phyloP scores from a whole-genome alignment of 2,888 invertebrate genomes.

The Oscheius myriophilus region DNA sequence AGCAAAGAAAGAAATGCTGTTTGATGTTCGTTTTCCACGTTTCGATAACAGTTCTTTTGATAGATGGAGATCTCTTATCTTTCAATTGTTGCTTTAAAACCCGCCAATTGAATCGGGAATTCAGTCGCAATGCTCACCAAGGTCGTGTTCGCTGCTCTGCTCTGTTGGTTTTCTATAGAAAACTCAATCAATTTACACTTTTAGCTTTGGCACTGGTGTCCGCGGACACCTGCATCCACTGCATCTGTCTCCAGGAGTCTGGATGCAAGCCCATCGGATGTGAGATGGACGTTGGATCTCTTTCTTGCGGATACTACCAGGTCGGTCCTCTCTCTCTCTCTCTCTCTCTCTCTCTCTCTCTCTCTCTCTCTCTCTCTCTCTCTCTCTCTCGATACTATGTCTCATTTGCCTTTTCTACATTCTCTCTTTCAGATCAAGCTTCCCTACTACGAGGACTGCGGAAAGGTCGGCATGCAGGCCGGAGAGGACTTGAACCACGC shows the following conservation, averaged over 20 bases:
- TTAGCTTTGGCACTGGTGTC: background rate
- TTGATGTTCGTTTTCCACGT: background rate
- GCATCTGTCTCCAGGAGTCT: conserved; percentile 60
- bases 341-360: no score
- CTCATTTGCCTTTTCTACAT: no score
- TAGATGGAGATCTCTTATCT: background rate
- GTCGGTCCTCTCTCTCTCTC: background rate
- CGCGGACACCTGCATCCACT: conserved; percentile 49
- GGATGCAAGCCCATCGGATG: conserved; percentile 63
- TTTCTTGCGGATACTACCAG: conserved; percentile 45
- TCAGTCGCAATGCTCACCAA: conserved; percentile 13
- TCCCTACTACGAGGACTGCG: conserved; percentile 42
- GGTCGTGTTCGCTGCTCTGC: conserved; percentile 2
- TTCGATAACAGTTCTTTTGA: background rate
- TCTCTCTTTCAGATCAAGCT: conserved; percentile 37
- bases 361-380: no score
- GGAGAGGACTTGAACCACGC: conserved; percentile 26
- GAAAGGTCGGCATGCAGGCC: conserved; percentile 13
- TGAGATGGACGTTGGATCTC: conserved; percentile 61
- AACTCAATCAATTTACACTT: background rate
- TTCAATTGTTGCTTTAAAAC: background rate
- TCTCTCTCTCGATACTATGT: no score
- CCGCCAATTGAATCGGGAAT: background rate
- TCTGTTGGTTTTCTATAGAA: conserved; percentile 1
- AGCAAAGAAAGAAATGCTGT: no score